Evolutionary conservation across 1,140 invertebrate species (phyloP).

Genomic region (Drosophila nasuta): DNA sequence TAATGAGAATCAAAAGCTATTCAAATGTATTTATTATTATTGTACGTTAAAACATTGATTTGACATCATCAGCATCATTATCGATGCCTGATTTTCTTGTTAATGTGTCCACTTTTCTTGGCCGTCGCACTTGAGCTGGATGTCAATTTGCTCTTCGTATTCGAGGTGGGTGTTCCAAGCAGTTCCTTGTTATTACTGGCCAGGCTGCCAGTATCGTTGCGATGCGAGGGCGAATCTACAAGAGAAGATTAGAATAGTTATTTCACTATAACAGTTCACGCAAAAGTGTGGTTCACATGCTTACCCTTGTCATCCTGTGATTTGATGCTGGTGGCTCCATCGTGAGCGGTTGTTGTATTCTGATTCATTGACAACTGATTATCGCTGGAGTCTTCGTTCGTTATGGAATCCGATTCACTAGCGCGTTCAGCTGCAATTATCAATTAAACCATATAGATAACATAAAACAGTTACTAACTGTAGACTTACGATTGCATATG

Average conservation of each 20-base stretch:
- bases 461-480: background rate
- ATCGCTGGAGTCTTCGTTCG: slow-evolving; percentile 90
- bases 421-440: slow-evolving; percentile 89
- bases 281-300: background rate
- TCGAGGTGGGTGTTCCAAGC: slow-evolving; percentile 68
- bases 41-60: background rate
- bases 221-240: slow-evolving; percentile 66
- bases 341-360: slow-evolving; percentile 89
- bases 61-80: slow-evolving; percentile 48
- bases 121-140: slow-evolving; percentile 75
- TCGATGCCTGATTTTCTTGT: slow-evolving; percentile 82
- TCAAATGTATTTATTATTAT: slow-evolving; percentile 20
- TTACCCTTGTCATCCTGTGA: slow-evolving; percentile 86
- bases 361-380: slow-evolving; percentile 88
- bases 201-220: slow-evolving; percentile 47
- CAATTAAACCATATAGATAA: background rate
- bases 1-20: slow-evolving; percentile 4
- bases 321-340: slow-evolving; percentile 87
- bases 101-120: slow-evolving; percentile 74
- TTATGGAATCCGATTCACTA: slow-evolving; percentile 95
- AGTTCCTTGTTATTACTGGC: slow-evolving; percentile 52
- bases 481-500: slow-evolving; percentile 89
- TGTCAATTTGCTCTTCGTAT: slow-evolving; percentile 76
- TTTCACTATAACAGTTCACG: too few relatives aligned
- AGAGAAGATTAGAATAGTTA: background rate